Evolutionary conservation across 37 sponge, comb jelly and placozoan species (phyloP).

Genomic region (Cladorhizidae sp.): DNA sequence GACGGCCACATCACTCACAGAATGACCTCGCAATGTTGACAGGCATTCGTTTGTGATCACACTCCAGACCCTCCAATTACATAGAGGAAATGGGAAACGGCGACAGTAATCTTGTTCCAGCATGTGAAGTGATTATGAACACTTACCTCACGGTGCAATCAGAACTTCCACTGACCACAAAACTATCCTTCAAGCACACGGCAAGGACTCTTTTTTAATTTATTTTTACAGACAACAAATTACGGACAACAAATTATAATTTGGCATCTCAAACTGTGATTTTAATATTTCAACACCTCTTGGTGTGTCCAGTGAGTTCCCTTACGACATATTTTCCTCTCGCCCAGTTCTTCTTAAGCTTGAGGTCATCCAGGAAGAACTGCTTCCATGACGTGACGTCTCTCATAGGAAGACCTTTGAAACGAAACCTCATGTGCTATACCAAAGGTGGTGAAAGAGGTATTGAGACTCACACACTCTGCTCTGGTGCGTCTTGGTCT

Average conservation of each 20-base stretch:
- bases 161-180: conserved; percentile 59
- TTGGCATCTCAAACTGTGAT: no score
- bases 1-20: conserved; percentile 21
- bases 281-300: conserved; percentile 14
- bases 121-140: neutral
- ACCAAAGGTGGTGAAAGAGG: neutral
- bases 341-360: conserved; percentile 70
- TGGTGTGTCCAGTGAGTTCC: conserved; percentile 38
- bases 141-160: conserved; percentile 62
- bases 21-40: conserved; percentile 51
- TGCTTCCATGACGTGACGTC: conserved; percentile 40
- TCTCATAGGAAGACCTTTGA: conserved; percentile 50
- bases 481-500: neutral
- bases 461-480: conserved; percentile 24
- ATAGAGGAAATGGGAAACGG: neutral
- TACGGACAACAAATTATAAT: no score
- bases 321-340: conserved; percentile 24
- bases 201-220: conserved; percentile 66
- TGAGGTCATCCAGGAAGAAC: conserved; percentile 52
- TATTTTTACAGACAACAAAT: no score
- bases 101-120: no score
- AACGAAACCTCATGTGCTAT: neutral
- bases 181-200: conserved; percentile 46
- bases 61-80: conserved; percentile 75
- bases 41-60: conserved; percentile 36